Evolutionary conservation across 1,140 invertebrate species (phyloP).

Genomic region (Lepidurus packardi): DNA sequence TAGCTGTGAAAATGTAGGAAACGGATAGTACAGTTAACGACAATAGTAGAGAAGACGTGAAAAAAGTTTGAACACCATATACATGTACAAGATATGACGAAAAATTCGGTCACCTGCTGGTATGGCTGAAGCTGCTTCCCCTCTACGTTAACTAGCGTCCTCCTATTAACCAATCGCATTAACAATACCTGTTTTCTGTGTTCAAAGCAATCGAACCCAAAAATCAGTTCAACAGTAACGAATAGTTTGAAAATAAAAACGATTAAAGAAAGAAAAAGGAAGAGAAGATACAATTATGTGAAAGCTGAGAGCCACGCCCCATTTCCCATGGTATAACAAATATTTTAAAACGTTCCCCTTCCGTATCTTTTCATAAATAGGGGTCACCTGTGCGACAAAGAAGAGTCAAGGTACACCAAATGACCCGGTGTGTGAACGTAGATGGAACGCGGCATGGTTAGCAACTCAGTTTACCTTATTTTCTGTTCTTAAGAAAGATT

Average conservation of each 20-base stretch:
- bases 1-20: neutral
- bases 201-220: neutral
- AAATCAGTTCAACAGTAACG: neutral
- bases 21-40: neutral
- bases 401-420: conserved; percentile 4
- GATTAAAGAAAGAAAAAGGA: too few species aligned
- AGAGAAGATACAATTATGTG: too few species aligned
- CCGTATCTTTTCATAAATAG: neutral
- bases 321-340: neutral
- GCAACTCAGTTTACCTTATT: conserved; percentile 6
- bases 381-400: conserved; percentile 20
- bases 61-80: conserved; percentile 15
- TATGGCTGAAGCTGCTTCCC: conserved; percentile 1
- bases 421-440: conserved; percentile 6
- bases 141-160: neutral
- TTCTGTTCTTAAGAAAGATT: conserved; percentile 15
- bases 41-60: neutral
- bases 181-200: neutral
- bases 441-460: conserved; percentile 10
- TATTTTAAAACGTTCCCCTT: neutral
- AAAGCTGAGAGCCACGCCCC: neutral
- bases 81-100: conserved; percentile 22
- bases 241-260: neutral
- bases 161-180: conserved; percentile 16
- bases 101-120: conserved; percentile 21